Evolutionary conservation across 2,797 vertebrate genomes (phyloP).

Genomic region (Diplodus puntazzo): DNA sequence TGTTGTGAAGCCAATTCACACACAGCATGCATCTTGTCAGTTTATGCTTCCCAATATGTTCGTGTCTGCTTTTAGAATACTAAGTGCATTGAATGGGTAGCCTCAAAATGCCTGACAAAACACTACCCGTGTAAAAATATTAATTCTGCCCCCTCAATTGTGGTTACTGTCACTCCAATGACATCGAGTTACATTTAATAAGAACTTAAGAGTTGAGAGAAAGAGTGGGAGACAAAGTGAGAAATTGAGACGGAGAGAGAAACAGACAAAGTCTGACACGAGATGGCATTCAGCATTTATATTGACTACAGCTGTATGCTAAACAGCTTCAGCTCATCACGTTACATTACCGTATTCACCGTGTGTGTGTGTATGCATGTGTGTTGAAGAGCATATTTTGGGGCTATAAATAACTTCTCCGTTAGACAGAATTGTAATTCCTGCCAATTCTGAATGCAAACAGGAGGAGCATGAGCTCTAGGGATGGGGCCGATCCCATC

Average conservation of each 20-base stretch:
- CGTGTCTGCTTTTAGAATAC: too few relatives aligned
- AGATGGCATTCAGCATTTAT: conserved; percentile 66
- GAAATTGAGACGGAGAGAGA: conserved; percentile 18
- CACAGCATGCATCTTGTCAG: too few relatives aligned
- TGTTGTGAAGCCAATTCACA: too few relatives aligned
- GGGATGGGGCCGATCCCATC: too few relatives aligned
- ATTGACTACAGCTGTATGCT: conserved; percentile 65
- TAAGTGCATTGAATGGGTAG: background rate
- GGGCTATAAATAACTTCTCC: conserved; percentile 55
- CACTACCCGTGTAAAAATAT: background rate
- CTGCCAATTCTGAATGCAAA: conserved; percentile 44
- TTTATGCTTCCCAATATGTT: too few relatives aligned
- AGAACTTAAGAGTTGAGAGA: background rate
- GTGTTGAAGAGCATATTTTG: conserved; percentile 44
- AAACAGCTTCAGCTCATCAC: conserved; percentile 52
- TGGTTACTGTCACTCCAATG: background rate
- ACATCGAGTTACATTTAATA: background rate
- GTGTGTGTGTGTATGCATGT: conserved; percentile 16
- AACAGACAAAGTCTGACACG: conserved; percentile 39
- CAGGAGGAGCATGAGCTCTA: conserved; percentile 10
- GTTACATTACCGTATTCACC: conserved; percentile 29
- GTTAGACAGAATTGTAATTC: conserved; percentile 42
- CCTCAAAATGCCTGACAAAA: background rate
- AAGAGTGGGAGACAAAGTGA: conserved; percentile 1
- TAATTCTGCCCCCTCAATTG: background rate